phyloP scores from a whole-genome alignment of 2,113 vertebrate species.

The Microtus ochrogaster region DNA sequence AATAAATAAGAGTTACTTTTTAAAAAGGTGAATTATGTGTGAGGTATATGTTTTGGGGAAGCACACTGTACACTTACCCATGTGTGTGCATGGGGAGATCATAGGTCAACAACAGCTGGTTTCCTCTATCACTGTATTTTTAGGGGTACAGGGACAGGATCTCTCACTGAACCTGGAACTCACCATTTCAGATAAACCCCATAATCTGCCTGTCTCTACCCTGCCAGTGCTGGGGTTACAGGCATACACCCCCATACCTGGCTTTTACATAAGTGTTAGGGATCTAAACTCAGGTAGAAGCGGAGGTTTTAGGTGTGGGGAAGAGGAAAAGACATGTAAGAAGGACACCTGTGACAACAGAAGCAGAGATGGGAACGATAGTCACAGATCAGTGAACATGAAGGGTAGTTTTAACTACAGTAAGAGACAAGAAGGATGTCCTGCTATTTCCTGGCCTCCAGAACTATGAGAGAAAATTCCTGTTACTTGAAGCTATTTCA shows the following conservation, averaged over 20 bases:
- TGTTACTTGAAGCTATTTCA: not conserved
- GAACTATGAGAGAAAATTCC: not conserved
- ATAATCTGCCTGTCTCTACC: not conserved
- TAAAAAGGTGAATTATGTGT: not conserved
- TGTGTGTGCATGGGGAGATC: not conserved
- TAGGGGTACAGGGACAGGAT: too few species aligned
- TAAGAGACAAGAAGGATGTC: too few species aligned
- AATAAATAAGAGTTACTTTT: too few species aligned
- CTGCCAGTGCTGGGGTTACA: not conserved
- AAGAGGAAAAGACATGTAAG: not conserved
- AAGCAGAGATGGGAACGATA: not conserved
- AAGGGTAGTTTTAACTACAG: too few species aligned
- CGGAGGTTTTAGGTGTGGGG: not conserved
- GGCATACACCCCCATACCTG: too few species aligned
- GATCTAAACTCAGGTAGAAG: not conserved
- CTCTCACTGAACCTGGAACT: not conserved
- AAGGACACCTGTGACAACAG: not conserved
- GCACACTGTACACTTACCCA: not conserved
- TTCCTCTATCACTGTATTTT: not conserved
- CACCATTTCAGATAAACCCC: not conserved
- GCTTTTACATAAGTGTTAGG: not conserved
- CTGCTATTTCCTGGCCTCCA: not conserved
- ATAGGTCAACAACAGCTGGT: not conserved
- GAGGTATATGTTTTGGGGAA: not conserved
- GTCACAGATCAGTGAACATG: not conserved